Conservation (phyloP, 2,113 vertebrate genomes). For the Tachysurus vachellii region DNA sequence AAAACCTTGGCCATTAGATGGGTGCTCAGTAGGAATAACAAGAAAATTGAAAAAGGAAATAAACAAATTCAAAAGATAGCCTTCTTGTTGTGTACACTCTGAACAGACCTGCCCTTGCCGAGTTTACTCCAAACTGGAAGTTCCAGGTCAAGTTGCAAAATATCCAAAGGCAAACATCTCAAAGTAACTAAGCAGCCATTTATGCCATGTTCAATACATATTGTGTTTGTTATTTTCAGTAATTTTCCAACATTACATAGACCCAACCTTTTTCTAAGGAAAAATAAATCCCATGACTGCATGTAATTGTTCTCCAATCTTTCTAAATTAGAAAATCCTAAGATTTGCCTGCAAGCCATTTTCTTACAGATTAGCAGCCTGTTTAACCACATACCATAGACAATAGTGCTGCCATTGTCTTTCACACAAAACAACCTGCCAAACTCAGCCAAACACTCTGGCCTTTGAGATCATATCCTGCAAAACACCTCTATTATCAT, state of each 20-base stretch:
- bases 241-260: constrained; percentile 19
- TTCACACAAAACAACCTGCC: constrained; percentile 23
- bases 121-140: constrained; percentile 7
- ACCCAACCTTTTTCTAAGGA: neutral
- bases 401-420: constrained; percentile 6
- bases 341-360: neutral
- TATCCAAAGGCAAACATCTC: constrained; percentile 36
- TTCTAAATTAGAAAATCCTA: constrained; percentile 7
- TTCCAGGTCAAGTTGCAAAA: constrained; percentile 26
- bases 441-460: constrained; percentile 51
- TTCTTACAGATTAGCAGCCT: neutral
- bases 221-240: constrained; percentile 14
- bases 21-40: neutral
- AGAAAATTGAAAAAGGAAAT: neutral
- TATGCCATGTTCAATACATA: constrained; percentile 20
- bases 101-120: constrained; percentile 2
- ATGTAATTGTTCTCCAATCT: constrained; percentile 32
- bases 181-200: neutral
- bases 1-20: neutral
- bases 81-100: neutral
- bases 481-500: constrained; percentile 28
- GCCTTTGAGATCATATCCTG: constrained; percentile 63
- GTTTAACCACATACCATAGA: constrained; percentile 25
- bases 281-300: neutral
- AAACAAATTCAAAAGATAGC: neutral